phyloP scores from a whole-genome alignment of 2,888 invertebrate genomes.

The Parthenolecanium corni region DNA sequence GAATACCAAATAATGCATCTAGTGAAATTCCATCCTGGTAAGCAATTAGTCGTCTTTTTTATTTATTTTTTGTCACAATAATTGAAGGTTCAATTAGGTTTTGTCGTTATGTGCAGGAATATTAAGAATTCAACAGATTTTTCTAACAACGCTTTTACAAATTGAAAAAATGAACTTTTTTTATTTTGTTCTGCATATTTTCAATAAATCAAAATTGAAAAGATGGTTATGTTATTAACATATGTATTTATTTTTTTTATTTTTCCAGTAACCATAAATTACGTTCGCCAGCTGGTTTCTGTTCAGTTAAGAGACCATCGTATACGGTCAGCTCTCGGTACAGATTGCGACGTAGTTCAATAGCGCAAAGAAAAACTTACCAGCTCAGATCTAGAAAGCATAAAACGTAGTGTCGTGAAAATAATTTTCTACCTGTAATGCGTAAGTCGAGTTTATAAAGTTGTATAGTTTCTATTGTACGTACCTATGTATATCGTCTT shows the following conservation, averaged over 20 bases:
- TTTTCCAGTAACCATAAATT: too few relatives aligned
- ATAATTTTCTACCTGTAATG: too few relatives aligned
- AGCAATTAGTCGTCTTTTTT: background rate
- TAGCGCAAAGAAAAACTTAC: conserved; percentile 4
- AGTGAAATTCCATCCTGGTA: conserved; percentile 4
- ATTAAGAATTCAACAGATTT: background rate
- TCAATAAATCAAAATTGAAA: background rate
- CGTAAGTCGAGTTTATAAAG: background rate
- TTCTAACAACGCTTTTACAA: background rate
- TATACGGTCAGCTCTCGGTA: conserved; percentile 2
- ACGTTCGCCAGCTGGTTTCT: background rate
- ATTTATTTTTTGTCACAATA: background rate
- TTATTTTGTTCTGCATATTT: background rate
- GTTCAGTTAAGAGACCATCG: background rate
- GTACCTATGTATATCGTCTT: too few relatives aligned
- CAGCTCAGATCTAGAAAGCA: conserved; percentile 12
- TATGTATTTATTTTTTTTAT: too few relatives aligned
- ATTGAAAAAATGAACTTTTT: too few relatives aligned
- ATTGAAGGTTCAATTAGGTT: background rate
- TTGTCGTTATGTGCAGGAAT: background rate
- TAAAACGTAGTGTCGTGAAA: background rate
- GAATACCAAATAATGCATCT: conserved; percentile 12
- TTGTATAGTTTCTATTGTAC: too few relatives aligned
- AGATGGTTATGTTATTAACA: too few relatives aligned
- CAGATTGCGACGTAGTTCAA: background rate